phyloP scores from a whole-genome alignment of 2,797 vertebrate species.

The Chromis chromis region DNA sequence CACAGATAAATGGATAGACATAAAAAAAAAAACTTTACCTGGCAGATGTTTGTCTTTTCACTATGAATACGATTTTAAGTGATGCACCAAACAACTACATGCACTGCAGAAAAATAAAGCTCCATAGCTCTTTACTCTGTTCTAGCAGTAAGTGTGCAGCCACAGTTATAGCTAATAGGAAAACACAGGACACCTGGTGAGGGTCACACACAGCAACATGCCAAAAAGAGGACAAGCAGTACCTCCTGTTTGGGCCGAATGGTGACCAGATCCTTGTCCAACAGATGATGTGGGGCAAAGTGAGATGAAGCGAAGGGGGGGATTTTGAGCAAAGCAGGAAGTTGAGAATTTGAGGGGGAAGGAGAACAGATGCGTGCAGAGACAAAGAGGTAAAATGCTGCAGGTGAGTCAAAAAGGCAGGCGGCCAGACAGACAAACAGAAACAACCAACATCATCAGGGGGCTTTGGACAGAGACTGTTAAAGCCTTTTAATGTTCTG shows the following conservation, averaged over 20 bases:
- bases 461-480: conserved; percentile 44
- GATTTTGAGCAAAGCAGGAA: conserved; percentile 66
- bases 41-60: too few species aligned
- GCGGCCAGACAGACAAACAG: conserved; percentile 70
- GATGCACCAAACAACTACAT: background rate
- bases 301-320: conserved; percentile 59
- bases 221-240: conserved; percentile 79
- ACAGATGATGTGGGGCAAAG: conserved; percentile 82
- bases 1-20: background rate
- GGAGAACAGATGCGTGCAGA: conserved; percentile 66
- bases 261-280: conserved; percentile 92
- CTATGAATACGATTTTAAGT: background rate
- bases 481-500: conserved; percentile 62
- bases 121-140: conserved; percentile 1
- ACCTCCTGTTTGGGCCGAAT: conserved; percentile 98
- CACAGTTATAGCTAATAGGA: conserved; percentile 28
- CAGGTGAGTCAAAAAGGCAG: conserved; percentile 77
- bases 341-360: conserved; percentile 34
- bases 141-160: conserved; percentile 6
- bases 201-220: conserved; percentile 65
- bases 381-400: conserved; percentile 79
- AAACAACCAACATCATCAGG: conserved; percentile 56
- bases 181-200: conserved; percentile 55
- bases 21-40: background rate
- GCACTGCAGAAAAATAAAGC: background rate